A percentile compares a stretch with the other conserved stretches of the same genome.
Evolutionary conservation across 2,113 vertebrate species (phyloP).

Genomic region (Neotragus pygmaeus): DNA sequence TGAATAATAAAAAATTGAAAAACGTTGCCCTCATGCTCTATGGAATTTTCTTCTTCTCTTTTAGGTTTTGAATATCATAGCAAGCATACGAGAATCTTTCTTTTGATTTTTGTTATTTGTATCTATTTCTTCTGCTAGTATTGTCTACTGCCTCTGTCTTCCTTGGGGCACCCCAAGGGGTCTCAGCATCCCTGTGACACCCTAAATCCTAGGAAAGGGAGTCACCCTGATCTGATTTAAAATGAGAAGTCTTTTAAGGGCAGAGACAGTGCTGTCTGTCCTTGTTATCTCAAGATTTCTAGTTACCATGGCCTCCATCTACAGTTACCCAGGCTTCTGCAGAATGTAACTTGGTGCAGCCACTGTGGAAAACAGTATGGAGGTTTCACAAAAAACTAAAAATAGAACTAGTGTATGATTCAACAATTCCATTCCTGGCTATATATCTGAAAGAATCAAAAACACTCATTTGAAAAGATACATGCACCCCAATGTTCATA

Average conservation of each 20-base stretch:
- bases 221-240: not conserved
- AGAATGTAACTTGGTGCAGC: not conserved
- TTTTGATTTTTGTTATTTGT: not conserved
- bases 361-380: not conserved
- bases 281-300: not conserved
- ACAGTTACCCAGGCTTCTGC: not conserved
- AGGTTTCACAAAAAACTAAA: not conserved
- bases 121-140: not conserved
- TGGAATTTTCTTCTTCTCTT: slow-evolving; percentile 19
- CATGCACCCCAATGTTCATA: not conserved
- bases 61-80: not conserved
- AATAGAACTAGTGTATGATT: not conserved
- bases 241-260: not conserved
- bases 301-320: not conserved
- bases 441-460: not conserved
- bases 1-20: not conserved
- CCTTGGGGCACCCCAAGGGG: not conserved
- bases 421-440: not conserved
- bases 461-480: not conserved
- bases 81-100: not conserved
- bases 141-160: not conserved
- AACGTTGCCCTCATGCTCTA: not conserved
- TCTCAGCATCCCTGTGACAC: not conserved
- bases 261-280: not conserved
- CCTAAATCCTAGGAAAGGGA: not conserved